Conservation (phyloP, 2,113 vertebrate genomes). For the Ammodytes marinus region DNA sequence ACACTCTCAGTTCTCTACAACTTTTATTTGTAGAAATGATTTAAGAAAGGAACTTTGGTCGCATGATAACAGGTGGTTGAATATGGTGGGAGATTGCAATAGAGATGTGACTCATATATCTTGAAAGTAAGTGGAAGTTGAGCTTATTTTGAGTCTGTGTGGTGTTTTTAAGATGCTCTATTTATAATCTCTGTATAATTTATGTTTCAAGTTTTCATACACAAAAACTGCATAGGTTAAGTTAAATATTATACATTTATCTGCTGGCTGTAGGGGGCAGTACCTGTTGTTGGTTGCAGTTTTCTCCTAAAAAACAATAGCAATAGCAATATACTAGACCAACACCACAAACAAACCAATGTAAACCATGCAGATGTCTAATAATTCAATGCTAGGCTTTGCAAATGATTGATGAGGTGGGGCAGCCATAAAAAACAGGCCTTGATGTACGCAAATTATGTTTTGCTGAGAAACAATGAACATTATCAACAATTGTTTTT, state of each 20-base stretch:
- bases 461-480: background rate
- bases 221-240: slow-evolving; percentile 12
- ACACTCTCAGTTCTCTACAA: background rate
- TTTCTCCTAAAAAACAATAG: background rate
- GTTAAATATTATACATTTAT: slow-evolving; percentile 3
- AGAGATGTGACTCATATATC: background rate
- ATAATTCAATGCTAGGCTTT: background rate
- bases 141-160: background rate
- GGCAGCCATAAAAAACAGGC: background rate
- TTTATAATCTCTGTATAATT: background rate
- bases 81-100: background rate
- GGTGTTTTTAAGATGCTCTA: background rate
- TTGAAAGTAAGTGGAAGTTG: background rate
- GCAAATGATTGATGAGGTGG: background rate
- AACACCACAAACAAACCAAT: background rate
- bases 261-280: slow-evolving; percentile 17
- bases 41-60: background rate
- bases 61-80: background rate
- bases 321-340: background rate
- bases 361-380: background rate
- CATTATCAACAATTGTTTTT: background rate
- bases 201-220: background rate
- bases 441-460: background rate
- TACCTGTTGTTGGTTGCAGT: background rate
- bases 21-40: background rate